Percentiles rank a stretch among this genome's conserved stretches.
These are phyloP conservation scores for Coenonympha arcania DNA, from an alignment of 2,888 invertebrate species.

Conservation along the genomic window DNA sequence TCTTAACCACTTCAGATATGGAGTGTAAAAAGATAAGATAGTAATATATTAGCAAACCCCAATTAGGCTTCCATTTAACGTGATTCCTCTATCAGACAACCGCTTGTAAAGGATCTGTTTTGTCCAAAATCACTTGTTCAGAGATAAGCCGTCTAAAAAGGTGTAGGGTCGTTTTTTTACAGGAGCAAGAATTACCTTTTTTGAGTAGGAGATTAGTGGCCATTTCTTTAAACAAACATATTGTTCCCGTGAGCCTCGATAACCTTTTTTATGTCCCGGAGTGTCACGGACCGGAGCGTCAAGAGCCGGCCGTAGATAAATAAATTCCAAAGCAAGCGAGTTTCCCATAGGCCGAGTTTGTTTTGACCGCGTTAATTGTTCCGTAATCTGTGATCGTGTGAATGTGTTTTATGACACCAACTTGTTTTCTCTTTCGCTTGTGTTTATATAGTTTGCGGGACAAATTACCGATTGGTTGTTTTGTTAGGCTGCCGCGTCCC, in stretches of 20 bases:
- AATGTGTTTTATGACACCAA: conserved; percentile 40
- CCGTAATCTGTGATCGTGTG: conserved; percentile 57
- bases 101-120: conserved; percentile 30
- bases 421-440: conserved; percentile 28
- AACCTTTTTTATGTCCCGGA: conserved; percentile 7
- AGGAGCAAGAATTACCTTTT: conserved; percentile 28
- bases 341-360: conserved; percentile 51
- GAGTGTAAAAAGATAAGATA: conserved; percentile 11
- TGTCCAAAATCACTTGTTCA: conserved; percentile 31
- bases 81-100: conserved; percentile 49
- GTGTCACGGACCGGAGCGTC: conserved; percentile 21
- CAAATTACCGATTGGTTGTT: conserved; percentile 44
- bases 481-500: conserved; percentile 55
- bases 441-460: conserved; percentile 35
- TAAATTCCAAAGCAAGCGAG: conserved; percentile 38
- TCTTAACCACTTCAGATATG: background rate
- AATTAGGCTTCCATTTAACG: conserved; percentile 30
- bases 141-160: conserved; percentile 31
- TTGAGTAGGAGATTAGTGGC: conserved; percentile 30
- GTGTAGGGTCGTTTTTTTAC: conserved; percentile 29
- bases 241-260: conserved; percentile 24
- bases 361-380: conserved; percentile 57
- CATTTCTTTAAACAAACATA: conserved; percentile 30
- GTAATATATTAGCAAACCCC: conserved; percentile 29
- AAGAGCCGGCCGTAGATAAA: conserved; percentile 28